Evolutionary conservation across 1,140 invertebrate species (phyloP).

Genomic region (Trissolcus basalis): DNA sequence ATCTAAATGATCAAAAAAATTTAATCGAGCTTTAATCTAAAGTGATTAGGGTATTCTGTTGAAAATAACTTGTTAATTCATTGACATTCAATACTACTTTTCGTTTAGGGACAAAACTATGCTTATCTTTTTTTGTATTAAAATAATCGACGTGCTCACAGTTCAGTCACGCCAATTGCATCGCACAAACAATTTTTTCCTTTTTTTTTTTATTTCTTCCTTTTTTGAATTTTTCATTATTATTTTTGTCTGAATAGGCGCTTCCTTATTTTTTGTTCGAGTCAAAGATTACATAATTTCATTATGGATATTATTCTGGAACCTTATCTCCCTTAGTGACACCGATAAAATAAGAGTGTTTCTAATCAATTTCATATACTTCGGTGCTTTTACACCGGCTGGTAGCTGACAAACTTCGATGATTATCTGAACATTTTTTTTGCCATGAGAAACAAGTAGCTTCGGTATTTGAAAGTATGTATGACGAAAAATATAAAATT

Average conservation of each 20-base stretch:
- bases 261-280: neutral
- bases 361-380: slow-evolving; percentile 11
- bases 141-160: slow-evolving; percentile 25
- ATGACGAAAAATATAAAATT: too few relatives aligned
- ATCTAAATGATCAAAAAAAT: too few relatives aligned
- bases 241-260: neutral
- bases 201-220: neutral
- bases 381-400: neutral
- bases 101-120: too few relatives aligned
- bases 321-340: slow-evolving; percentile 25
- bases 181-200: too few relatives aligned
- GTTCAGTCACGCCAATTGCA: slow-evolving; percentile 43
- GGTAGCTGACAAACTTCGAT: too few relatives aligned
- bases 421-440: too few relatives aligned
- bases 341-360: slow-evolving; percentile 8
- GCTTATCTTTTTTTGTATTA: slow-evolving; percentile 17
- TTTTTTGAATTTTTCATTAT: neutral
- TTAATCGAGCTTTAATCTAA: too few relatives aligned
- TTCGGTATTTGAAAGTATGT: too few relatives aligned
- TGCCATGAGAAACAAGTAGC: too few relatives aligned
- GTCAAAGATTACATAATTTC: slow-evolving; percentile 34
- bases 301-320: slow-evolving; percentile 32
- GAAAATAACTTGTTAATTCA: too few relatives aligned
- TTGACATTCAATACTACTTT: too few relatives aligned
- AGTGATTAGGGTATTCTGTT: too few relatives aligned